Evolutionary conservation across 2,113 vertebrate genomes (phyloP).

Genomic region (Chloropsis hardwickii): DNA sequence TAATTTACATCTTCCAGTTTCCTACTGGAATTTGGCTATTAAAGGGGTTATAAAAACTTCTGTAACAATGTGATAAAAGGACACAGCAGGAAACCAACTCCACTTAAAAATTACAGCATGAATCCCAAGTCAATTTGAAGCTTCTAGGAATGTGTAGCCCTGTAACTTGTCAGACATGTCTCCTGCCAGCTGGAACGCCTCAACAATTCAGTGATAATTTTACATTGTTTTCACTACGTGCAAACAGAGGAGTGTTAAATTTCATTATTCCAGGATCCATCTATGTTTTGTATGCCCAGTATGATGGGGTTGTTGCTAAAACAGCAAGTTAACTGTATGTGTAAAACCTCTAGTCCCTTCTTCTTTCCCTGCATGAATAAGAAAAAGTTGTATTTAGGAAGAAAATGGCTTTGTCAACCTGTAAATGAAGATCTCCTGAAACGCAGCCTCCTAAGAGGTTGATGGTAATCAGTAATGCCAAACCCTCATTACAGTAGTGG

Average conservation of each 20-base stretch:
- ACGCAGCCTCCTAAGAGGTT: not conserved
- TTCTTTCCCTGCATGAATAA: not conserved
- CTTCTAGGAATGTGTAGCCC: not conserved
- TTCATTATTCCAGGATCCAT: not conserved
- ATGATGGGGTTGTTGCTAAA: not conserved
- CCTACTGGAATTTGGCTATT: not conserved
- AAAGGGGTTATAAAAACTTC: not conserved
- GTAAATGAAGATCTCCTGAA: not conserved
- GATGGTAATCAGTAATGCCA: not conserved
- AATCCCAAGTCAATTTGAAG: not conserved
- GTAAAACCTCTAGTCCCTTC: not conserved
- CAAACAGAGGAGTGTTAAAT: not conserved
- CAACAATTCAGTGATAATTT: not conserved
- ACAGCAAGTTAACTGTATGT: not conserved
- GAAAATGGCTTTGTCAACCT: not conserved
- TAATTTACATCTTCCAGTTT: not conserved
- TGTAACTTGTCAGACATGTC: not conserved
- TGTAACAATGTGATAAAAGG: not conserved
- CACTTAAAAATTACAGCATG: not conserved
- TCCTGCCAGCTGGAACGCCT: not conserved
- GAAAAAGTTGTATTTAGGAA: not conserved
- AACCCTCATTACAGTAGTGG: not conserved
- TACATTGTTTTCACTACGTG: not conserved
- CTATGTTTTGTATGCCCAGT: not conserved
- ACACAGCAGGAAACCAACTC: not conserved